Conservation (phyloP, 2,888 invertebrate genomes). For the Parnassius orleans region DNA sequence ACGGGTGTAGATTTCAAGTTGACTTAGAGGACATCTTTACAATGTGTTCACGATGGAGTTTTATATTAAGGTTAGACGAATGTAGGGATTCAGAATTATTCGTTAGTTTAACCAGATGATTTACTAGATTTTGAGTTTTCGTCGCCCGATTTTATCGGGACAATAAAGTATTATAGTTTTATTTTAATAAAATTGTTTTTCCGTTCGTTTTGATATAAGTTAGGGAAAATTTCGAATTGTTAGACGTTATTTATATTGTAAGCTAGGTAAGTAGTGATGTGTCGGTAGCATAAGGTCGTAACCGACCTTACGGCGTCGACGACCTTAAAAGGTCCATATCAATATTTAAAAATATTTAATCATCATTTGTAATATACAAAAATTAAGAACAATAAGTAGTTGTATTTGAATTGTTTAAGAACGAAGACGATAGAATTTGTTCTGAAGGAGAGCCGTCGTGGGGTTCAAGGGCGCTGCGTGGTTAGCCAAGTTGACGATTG, state of each 20-base stretch:
- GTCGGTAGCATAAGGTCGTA: conserved; percentile 24
- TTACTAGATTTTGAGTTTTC: background rate
- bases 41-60: conserved; percentile 71
- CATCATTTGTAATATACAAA: conserved; percentile 67
- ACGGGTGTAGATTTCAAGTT: conserved; percentile 76
- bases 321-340: conserved; percentile 80
- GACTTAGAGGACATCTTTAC: conserved; percentile 57
- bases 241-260: conserved; percentile 59
- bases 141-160: conserved; percentile 71
- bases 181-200: conserved; percentile 27
- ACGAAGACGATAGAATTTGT: conserved; percentile 31
- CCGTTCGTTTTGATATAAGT: conserved; percentile 45
- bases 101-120: background rate
- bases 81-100: conserved; percentile 45
- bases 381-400: conserved; percentile 78
- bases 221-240: conserved; percentile 60
- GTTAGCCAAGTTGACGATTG: too few relatives aligned
- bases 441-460: too few relatives aligned
- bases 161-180: conserved; percentile 73
- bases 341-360: conserved; percentile 77
- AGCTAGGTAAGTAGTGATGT: conserved; percentile 42
- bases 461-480: too few relatives aligned
- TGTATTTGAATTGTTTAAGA: conserved; percentile 57
- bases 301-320: conserved; percentile 52
- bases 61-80: conserved; percentile 48